A percentile compares a stretch with the other conserved stretches of the same genome.
phyloP scores from a whole-genome alignment of 2,797 vertebrate genomes.

The Manis javanica region DNA sequence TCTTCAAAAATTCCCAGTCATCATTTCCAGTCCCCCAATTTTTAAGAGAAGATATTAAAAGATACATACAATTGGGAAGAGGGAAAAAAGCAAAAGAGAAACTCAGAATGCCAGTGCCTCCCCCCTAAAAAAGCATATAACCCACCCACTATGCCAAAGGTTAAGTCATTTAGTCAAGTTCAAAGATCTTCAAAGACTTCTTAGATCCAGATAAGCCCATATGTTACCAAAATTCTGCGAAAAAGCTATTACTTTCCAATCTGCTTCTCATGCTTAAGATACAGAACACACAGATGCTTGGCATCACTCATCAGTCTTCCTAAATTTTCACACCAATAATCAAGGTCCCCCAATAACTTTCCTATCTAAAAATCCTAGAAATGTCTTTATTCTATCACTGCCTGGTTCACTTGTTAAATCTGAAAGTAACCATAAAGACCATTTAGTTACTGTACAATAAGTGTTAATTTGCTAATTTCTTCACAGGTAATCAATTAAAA shows the following conservation, averaged over 20 bases:
- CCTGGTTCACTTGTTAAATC: slow-evolving; percentile 86
- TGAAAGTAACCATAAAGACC: slow-evolving; percentile 88
- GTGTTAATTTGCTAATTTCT: slow-evolving; percentile 99
- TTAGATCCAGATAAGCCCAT: slow-evolving; percentile 97
- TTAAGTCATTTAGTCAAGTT: slow-evolving; percentile 97
- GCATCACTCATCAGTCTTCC: slow-evolving; percentile 90
- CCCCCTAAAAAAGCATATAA: slow-evolving; percentile 76
- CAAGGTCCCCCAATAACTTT: slow-evolving; percentile 83
- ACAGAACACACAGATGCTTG: slow-evolving; percentile 92
- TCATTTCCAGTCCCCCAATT: slow-evolving; percentile 60
- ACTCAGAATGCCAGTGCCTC: slow-evolving; percentile 74
- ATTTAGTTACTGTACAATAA: slow-evolving; percentile 93
- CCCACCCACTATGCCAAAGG: slow-evolving; percentile 92
- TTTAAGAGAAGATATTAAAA: slow-evolving; percentile 64
- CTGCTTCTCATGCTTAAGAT: slow-evolving; percentile 88
- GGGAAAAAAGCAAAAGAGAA: slow-evolving; percentile 35
- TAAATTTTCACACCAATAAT: slow-evolving; percentile 91
- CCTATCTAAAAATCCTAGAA: slow-evolving; percentile 81
- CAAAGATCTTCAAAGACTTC: slow-evolving; percentile 95
- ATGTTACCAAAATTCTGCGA: slow-evolving; percentile 91
- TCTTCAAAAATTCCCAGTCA: slow-evolving; percentile 47
- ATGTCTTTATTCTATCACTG: slow-evolving; percentile 90
- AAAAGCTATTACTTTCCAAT: slow-evolving; percentile 90
- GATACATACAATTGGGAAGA: slow-evolving; percentile 37
- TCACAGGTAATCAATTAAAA: slow-evolving; percentile 95